A percentile compares a stretch with the other conserved stretches of the same genome.
These are phyloP conservation scores for Pycnonotus jocosus DNA, from an alignment of 2,113 vertebrate species.

Conservation along the genomic window DNA sequence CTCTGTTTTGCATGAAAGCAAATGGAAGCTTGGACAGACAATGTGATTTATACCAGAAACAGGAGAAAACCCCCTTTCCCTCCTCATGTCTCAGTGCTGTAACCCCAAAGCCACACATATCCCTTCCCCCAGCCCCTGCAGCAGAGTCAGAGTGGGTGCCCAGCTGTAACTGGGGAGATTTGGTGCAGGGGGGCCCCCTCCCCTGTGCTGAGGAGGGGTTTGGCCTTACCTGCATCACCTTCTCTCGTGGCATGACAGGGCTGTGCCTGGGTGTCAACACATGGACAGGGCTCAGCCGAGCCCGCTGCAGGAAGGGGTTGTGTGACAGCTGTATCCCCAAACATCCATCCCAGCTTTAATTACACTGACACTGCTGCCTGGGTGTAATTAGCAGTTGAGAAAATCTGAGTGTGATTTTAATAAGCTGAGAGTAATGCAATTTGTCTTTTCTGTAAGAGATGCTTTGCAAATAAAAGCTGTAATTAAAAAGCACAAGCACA, in stretches of 20 bases:
- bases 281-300: neutral
- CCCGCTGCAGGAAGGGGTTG: neutral
- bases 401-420: slow-evolving; percentile 18
- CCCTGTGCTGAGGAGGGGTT: neutral
- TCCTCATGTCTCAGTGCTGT: neutral
- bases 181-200: accelerated
- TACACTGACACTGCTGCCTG: neutral
- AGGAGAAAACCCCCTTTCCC: neutral
- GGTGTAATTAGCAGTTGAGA: slow-evolving; percentile 30
- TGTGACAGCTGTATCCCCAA: neutral
- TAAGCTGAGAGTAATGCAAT: slow-evolving; percentile 38
- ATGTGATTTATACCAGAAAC: neutral
- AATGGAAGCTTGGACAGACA: neutral
- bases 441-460: neutral
- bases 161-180: neutral
- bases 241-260: accelerated
- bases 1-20: neutral
- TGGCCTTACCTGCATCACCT: neutral
- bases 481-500: neutral
- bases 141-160: neutral
- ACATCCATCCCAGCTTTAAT: neutral
- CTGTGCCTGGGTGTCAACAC: neutral
- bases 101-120: accelerated
- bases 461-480: neutral
- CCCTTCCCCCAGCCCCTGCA: neutral